Percentiles rank a stretch among this genome's conserved stretches.
These are phyloP conservation scores for Craniophora ligustri DNA, from an alignment of 2,888 invertebrate genomes.

Conservation along the genomic window DNA sequence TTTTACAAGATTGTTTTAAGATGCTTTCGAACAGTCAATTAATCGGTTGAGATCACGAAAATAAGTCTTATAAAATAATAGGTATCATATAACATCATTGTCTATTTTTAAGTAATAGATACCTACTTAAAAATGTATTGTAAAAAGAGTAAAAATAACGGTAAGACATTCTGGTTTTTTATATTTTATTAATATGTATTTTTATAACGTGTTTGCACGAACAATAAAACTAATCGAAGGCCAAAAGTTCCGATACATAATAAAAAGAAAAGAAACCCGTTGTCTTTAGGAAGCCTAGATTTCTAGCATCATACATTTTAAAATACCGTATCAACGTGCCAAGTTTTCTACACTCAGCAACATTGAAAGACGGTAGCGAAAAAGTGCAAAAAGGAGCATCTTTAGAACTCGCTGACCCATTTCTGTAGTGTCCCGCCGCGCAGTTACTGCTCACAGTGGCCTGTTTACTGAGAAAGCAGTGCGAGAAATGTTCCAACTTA, in stretches of 20 bases:
- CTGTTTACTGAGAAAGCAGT: constrained; percentile 38
- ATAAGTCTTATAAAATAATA: too few species aligned
- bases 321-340: constrained; percentile 50
- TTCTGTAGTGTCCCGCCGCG: constrained; percentile 56
- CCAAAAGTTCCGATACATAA: too few species aligned
- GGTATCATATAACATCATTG: too few species aligned
- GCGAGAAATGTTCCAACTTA: constrained; percentile 22
- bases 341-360: constrained; percentile 42
- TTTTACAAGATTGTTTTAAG: not conserved
- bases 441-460: constrained; percentile 10
- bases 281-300: not conserved
- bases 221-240: too few species aligned
- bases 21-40: not conserved
- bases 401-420: constrained; percentile 74
- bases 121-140: too few species aligned
- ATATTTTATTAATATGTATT: too few species aligned
- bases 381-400: constrained; percentile 71
- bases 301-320: constrained; percentile 20
- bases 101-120: too few species aligned
- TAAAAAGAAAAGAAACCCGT: not conserved
- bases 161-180: too few species aligned
- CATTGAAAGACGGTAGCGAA: constrained; percentile 53
- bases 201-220: too few species aligned
- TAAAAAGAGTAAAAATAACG: too few species aligned
- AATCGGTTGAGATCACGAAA: not conserved